phyloP scores from a whole-genome alignment of 2,888 invertebrate species.

The Caenorhabditis zanzibari region DNA sequence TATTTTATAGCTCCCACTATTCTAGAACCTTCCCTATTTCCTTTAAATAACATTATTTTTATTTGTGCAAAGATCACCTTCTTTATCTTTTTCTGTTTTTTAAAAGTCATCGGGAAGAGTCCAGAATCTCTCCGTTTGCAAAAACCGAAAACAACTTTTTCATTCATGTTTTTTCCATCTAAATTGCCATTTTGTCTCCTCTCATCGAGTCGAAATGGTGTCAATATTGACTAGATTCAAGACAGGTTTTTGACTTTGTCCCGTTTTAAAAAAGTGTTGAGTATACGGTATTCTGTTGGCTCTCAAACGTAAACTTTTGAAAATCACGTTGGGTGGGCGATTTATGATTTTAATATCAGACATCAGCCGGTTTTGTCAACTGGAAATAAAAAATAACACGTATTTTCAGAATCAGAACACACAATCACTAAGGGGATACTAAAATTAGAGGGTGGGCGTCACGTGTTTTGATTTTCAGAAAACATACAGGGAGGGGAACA shows the following conservation, averaged over 20 bases:
- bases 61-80: constrained; percentile 17
- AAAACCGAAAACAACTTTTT: constrained; percentile 38
- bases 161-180: constrained; percentile 33
- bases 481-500: not conserved
- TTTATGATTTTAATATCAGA: constrained; percentile 20
- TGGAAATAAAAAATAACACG: constrained; percentile 12
- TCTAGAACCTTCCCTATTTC: constrained; percentile 1
- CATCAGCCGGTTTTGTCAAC: constrained; percentile 2
- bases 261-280: constrained; percentile 22
- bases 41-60: not conserved
- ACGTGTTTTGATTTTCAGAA: constrained; percentile 31
- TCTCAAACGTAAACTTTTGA: constrained; percentile 22
- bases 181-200: constrained; percentile 24
- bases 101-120: constrained; percentile 20
- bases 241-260: constrained; percentile 37
- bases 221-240: constrained; percentile 50
- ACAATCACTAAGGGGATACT: constrained; percentile 6
- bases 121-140: constrained; percentile 12
- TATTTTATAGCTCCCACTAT: not conserved
- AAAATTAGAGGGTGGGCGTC: constrained; percentile 32
- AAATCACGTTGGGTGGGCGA: constrained; percentile 22
- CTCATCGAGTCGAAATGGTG: constrained; percentile 43
- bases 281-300: not conserved
- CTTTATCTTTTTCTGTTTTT: constrained; percentile 22
- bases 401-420: constrained; percentile 10